These are phyloP conservation scores for Xenopus laevis DNA, from an alignment of 2,113 vertebrate genomes.

Conservation along the genomic window DNA sequence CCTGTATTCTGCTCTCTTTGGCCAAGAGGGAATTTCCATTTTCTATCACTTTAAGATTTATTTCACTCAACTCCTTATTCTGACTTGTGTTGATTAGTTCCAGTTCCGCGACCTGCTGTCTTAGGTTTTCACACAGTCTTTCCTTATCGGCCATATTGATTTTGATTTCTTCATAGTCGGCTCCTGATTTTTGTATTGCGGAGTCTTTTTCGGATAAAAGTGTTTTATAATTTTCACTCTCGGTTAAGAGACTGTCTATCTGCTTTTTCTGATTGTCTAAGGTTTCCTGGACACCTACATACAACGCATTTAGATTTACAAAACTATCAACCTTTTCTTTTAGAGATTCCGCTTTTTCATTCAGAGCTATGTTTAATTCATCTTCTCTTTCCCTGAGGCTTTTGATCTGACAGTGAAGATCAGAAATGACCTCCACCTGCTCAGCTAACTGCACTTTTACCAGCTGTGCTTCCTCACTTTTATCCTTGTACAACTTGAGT, in stretches of 20 bases:
- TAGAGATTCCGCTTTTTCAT: conserved; percentile 63
- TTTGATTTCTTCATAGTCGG: conserved; percentile 56
- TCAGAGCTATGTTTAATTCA: conserved; percentile 52
- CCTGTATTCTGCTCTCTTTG: conserved; percentile 57
- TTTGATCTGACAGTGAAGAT: conserved; percentile 62
- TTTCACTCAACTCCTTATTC: conserved; percentile 51
- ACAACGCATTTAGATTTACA: conserved; percentile 50
- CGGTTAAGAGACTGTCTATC: conserved; percentile 58
- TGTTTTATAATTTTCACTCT: conserved; percentile 58
- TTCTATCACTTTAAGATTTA: conserved; percentile 56
- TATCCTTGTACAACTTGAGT: conserved; percentile 59
- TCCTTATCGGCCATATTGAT: conserved; percentile 62
- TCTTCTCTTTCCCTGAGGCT: conserved; percentile 50
- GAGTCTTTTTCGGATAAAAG: conserved; percentile 65
- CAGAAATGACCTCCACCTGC: conserved; percentile 64
- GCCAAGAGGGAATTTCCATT: conserved; percentile 61
- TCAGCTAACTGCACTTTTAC: conserved; percentile 64
- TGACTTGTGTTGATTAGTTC: conserved; percentile 62
- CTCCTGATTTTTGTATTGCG: conserved; percentile 45
- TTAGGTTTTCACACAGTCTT: conserved; percentile 62
- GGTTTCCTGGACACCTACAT: conserved; percentile 61
- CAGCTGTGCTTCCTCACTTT: conserved; percentile 59
- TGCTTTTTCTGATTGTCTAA: conserved; percentile 53
- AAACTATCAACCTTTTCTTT: conserved; percentile 61
- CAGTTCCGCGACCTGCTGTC: conserved; percentile 59